Evolutionary conservation across 2,797 vertebrate species (phyloP).

Genomic region (Anguilla marmorata): DNA sequence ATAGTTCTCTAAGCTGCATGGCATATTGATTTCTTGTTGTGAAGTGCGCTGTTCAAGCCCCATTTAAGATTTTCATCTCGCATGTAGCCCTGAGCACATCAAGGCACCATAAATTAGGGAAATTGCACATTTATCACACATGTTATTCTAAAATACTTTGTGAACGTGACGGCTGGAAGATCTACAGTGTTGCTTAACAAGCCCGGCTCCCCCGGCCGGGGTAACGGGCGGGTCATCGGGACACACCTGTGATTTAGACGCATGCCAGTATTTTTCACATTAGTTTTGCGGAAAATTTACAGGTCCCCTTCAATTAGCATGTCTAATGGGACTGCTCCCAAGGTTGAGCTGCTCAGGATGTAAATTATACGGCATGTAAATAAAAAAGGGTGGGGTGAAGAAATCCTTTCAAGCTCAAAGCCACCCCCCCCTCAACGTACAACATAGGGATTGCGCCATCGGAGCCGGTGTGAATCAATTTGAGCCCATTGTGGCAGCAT

Average conservation of each 20-base stretch:
- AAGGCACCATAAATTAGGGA: conserved; percentile 95
- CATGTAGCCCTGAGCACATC: conserved; percentile 87
- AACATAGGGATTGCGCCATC: conserved; percentile 44
- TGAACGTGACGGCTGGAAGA: conserved; percentile 80
- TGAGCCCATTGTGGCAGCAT: conserved; percentile 16
- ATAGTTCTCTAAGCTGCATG: conserved; percentile 82
- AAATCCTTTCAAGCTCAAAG: conserved; percentile 38
- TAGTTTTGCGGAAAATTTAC: conserved; percentile 52
- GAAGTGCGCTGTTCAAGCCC: conserved; percentile 94
- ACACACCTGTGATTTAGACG: conserved; percentile 74
- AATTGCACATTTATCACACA: conserved; percentile 98
- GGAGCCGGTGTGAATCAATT: conserved; percentile 45
- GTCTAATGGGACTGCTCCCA: conserved; percentile 54
- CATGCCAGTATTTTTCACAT: conserved; percentile 49
- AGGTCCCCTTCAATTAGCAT: conserved; percentile 56
- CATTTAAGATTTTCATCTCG: conserved; percentile 99
- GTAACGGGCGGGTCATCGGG: conserved; percentile 76
- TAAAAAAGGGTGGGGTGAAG: conserved; percentile 51
- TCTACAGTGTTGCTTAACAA: conserved; percentile 69
- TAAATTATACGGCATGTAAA: conserved; percentile 56
- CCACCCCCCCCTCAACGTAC: conserved; percentile 40
- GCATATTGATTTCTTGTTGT: conserved; percentile 99
- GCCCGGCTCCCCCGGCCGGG: conserved; percentile 64
- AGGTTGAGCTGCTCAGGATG: conserved; percentile 45
- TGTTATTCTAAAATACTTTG: conserved; percentile 95